Conservation (phyloP, 2,113 vertebrate genomes). For the Deroptyus accipitrinus region DNA sequence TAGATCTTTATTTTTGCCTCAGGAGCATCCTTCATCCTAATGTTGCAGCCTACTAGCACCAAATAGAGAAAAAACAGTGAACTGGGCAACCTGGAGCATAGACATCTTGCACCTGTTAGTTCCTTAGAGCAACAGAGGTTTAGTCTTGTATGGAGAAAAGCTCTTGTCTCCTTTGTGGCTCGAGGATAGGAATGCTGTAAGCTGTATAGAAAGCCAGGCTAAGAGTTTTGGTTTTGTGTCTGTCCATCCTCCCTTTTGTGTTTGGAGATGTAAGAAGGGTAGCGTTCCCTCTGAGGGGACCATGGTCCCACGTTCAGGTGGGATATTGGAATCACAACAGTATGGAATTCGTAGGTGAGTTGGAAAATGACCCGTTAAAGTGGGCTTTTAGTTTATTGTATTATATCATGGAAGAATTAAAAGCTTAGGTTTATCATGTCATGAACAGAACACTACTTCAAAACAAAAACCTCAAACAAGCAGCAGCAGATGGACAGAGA, state of each 20-base stretch:
- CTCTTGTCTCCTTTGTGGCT: neutral
- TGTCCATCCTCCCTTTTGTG: neutral
- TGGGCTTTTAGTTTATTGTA: neutral
- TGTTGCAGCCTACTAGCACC: neutral
- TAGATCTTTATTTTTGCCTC: neutral
- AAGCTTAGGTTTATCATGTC: neutral
- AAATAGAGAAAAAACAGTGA: neutral
- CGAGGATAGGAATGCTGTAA: neutral
- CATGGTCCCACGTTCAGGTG: rapidly evolving
- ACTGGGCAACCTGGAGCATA: neutral
- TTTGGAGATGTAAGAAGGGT: neutral
- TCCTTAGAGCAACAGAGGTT: neutral
- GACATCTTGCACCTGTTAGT: neutral
- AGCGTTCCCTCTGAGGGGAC: neutral
- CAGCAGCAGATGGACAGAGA: neutral
- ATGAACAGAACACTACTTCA: neutral
- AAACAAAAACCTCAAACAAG: neutral
- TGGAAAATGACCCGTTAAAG: neutral
- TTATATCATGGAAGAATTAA: neutral
- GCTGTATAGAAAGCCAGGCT: neutral
- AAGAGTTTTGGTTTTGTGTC: neutral
- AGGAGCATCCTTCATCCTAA: neutral
- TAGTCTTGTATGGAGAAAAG: neutral
- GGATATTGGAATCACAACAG: neutral
- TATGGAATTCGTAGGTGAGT: neutral